Evolutionary conservation across 2,888 invertebrate species (phyloP), one percentile per base, ranked within the genome.

Genomic region (Yponomeuta evonymella): DNA sequence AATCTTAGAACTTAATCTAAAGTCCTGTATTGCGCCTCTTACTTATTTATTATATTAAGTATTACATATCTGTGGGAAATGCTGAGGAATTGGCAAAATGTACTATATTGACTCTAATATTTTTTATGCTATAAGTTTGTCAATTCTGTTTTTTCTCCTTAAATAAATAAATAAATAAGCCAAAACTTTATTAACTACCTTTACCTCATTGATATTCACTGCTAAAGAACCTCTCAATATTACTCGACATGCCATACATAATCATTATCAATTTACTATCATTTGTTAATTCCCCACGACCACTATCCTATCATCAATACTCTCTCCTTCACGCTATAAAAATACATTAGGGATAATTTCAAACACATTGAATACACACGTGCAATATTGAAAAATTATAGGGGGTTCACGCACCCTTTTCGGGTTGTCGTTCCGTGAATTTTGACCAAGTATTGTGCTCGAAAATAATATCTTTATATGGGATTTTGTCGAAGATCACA

Each of bases 351-450:
- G 29, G 29, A 29, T 29, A 64, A 64, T 64, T 67, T 67, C 11
- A 51, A 69, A 12, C 33, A 76, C 74, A 79, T 81, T 80, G 75
- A 77, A 74, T 76, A 77, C 75, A 82, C 89, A 88, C 87, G 87
- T 88, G 88, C 81, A 76, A 79, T 77, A 78, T 79, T 63, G 29
- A 72, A 72, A 67, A 63, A 1, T 1, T 15, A 58, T 12, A 58
- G 5, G 51, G 51, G 51, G 51, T 58, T 2, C 1, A 58, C 51
- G 51, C 51, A 58, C 51, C 51, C 51, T 15, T 15, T 15, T 15
- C 5, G 4, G 15, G 12, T 58, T 15, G 15, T 58, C 3, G 15
- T 58, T 15, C 15, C 51, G 51, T 58, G 15, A 58, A 58, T 58
- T 15, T 58, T 58, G 15, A 15, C 51, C 43, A 43, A 43, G 43